Percentiles rank a stretch among this genome's conserved stretches.
Conservation (phyloP, 2,797 vertebrate species). For the Xenops minutus region DNA sequence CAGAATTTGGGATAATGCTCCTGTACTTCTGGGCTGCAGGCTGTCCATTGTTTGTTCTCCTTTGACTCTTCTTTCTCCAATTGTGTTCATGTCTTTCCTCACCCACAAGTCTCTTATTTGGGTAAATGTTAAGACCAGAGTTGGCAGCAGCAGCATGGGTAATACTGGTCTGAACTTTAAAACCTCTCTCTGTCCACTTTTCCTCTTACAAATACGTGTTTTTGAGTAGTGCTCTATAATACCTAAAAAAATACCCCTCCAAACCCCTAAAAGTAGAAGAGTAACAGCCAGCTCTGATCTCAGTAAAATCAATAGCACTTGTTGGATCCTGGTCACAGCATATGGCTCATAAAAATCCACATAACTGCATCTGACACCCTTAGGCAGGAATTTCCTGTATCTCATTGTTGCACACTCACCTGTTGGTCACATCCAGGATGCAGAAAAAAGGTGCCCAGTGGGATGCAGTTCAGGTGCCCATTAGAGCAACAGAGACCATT, state of each 20-base stretch:
- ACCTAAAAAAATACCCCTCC: accelerated
- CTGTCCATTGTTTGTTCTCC: neutral
- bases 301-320: neutral
- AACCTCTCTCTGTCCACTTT: neutral
- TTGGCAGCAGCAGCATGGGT: neutral
- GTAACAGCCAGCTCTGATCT: neutral
- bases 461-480: neutral
- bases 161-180: neutral
- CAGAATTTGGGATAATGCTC: neutral
- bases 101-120: neutral
- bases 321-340: neutral
- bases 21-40: neutral
- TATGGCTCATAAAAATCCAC: neutral
- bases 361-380: neutral
- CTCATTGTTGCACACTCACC: accelerated
- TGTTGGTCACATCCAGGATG: neutral
- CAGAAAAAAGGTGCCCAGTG: too few relatives aligned
- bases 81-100: neutral
- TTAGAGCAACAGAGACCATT: neutral
- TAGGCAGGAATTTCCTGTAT: neutral
- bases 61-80: neutral
- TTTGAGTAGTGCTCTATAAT: neutral
- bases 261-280: neutral
- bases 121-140: neutral
- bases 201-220: neutral